These are phyloP conservation scores for Tortricodes alternella DNA, from an alignment of 2,888 invertebrate species.

Conservation along the genomic window DNA sequence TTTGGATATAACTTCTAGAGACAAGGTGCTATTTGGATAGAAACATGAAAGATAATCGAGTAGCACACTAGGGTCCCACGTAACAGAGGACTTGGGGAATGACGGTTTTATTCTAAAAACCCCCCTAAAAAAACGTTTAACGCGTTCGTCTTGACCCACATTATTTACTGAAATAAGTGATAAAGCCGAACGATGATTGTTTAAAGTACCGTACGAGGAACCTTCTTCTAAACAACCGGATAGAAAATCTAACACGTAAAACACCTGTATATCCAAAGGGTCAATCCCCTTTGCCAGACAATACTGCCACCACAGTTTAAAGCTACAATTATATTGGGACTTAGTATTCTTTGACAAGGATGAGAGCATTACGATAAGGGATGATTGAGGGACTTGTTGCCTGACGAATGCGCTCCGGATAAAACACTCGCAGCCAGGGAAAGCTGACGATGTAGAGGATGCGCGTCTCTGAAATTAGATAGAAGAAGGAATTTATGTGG, in stretches of 20 bases:
- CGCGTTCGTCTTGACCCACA: background rate
- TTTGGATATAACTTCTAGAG: background rate
- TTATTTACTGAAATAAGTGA: conserved; percentile 4
- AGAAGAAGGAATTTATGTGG: background rate
- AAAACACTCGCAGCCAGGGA: conserved; percentile 17
- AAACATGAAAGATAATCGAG: background rate
- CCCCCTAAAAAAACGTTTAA: conserved; percentile 9
- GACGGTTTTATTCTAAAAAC: conserved; percentile 6
- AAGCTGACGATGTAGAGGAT: conserved; percentile 14
- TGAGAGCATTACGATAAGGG: conserved; percentile 2
- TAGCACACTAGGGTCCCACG: conserved; percentile 4
- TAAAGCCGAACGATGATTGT: conserved; percentile 9
- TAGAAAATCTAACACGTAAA: background rate
- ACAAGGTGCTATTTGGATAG: background rate
- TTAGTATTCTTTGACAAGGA: background rate
- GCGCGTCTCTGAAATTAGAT: conserved; percentile 8
- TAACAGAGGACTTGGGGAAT: conserved; percentile 3
- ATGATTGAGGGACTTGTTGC: background rate
- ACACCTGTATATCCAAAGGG: background rate
- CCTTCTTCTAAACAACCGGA: background rate
- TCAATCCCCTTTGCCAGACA: background rate
- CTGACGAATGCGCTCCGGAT: conserved; percentile 2
- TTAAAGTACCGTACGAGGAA: conserved; percentile 3
- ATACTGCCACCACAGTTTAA: conserved; percentile 7
- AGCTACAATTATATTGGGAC: conserved; percentile 4